A percentile compares a stretch with the other conserved stretches of the same genome.
phyloP scores from a whole-genome alignment of 2,113 vertebrate genomes.

The Nesogale talazaci region DNA sequence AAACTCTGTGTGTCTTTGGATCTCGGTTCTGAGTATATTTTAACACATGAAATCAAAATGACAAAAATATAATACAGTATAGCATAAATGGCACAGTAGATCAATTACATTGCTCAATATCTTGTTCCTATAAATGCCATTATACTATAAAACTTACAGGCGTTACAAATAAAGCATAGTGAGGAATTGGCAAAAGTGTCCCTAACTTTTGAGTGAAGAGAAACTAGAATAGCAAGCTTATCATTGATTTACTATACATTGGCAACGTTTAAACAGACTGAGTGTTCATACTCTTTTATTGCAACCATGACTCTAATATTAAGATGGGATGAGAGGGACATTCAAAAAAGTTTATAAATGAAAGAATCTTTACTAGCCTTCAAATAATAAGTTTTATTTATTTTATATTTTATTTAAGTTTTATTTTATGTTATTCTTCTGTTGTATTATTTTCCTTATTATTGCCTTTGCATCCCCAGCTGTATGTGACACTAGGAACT shows the following conservation, averaged over 20 bases:
- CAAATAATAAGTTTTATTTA: conserved; percentile 32
- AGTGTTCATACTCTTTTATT: conserved; percentile 40
- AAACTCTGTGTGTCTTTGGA: conserved; percentile 6
- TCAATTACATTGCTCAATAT: conserved; percentile 11
- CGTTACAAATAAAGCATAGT: conserved; percentile 39
- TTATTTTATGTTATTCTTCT: not conserved
- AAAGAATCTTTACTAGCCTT: not conserved
- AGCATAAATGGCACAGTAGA: conserved; percentile 23
- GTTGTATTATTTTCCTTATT: not conserved
- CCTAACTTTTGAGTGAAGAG: not conserved
- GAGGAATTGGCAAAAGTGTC: conserved; percentile 27
- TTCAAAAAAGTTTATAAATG: conserved; percentile 20
- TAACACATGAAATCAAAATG: conserved; percentile 21
- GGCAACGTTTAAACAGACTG: not conserved
- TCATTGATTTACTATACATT: conserved; percentile 20
- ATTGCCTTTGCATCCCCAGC: conserved; percentile 31
- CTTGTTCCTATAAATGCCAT: not conserved
- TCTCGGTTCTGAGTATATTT: not conserved
- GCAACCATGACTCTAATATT: not conserved
- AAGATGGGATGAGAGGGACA: not conserved
- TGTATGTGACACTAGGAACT: conserved; percentile 42
- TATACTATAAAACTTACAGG: conserved; percentile 57
- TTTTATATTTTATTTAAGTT: too few relatives aligned
- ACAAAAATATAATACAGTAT: conserved; percentile 27
- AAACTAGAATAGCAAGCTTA: conserved; percentile 39